Evolutionary conservation across 1,140 invertebrate genomes (phyloP).

Genomic region (Atta texana): DNA sequence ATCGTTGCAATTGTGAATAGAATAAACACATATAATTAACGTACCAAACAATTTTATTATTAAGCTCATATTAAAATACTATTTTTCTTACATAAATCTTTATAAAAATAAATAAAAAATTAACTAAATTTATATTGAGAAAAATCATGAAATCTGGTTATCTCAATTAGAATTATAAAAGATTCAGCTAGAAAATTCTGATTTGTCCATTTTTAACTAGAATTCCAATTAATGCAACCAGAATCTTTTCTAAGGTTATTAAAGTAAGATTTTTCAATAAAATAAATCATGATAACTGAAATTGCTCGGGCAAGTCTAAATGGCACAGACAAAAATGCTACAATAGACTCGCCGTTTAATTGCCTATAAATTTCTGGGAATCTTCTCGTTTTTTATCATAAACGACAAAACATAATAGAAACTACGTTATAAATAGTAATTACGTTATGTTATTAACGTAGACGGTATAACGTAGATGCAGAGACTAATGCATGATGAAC

Average conservation of each 20-base stretch:
- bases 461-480: neutral
- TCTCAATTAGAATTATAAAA: no score
- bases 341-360: neutral
- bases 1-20: neutral
- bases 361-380: neutral
- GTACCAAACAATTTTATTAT: neutral
- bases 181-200: no score
- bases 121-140: neutral
- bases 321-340: neutral
- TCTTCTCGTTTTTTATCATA: slow-evolving; percentile 15
- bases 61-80: neutral
- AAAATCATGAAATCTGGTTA: no score
- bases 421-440: slow-evolving; percentile 60
- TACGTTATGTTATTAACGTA: slow-evolving; percentile 52
- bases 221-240: no score
- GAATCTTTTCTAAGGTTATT: no score
- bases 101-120: slow-evolving; percentile 5
- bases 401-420: slow-evolving; percentile 46
- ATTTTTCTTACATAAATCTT: neutral
- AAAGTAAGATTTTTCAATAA: neutral
- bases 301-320: neutral
- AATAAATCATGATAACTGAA: neutral
- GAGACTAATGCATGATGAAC: slow-evolving; percentile 39
- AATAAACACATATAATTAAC: slow-evolving; percentile 23
- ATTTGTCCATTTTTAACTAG: no score